Evolutionary conservation across 2,797 vertebrate species (phyloP).

Genomic region (Borostomias antarcticus): DNA sequence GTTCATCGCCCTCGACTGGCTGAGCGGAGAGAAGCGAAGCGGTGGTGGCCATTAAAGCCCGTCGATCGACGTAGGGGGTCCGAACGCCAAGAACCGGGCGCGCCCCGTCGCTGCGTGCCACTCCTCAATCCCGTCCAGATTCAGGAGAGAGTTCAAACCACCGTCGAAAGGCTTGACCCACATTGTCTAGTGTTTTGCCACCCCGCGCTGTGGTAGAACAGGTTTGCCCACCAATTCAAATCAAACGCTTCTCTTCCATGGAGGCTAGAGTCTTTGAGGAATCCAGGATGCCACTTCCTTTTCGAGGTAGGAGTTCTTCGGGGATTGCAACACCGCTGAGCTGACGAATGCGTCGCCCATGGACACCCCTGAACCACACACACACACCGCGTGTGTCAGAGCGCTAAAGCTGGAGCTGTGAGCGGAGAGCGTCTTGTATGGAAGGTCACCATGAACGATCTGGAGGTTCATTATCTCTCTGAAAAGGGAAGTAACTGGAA

Average conservation of each 20-base stretch:
- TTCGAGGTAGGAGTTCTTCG: conserved; percentile 10
- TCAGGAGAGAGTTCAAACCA: conserved; percentile 32
- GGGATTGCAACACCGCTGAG: conserved; percentile 25
- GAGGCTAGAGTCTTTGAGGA: conserved; percentile 42
- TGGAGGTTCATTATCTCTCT: conserved; percentile 10
- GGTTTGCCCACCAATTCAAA: conserved; percentile 45
- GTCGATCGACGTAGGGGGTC: conserved; percentile 30
- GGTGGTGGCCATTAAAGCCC: conserved; percentile 75
- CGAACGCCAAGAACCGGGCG: conserved; percentile 25
- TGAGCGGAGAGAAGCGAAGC: conserved; percentile 73
- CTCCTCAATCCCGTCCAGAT: conserved; percentile 20
- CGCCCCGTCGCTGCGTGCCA: conserved; percentile 30
- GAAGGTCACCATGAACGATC: neutral
- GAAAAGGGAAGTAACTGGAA: conserved; percentile 5
- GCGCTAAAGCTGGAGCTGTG: conserved; percentile 4
- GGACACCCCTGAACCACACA: conserved; percentile 28
- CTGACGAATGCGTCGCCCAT: conserved; percentile 36
- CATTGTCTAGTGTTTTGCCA: conserved; percentile 28
- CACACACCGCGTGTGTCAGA: conserved; percentile 3
- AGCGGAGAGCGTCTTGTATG: conserved; percentile 18
- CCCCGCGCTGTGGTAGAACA: conserved; percentile 44
- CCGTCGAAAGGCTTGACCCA: conserved; percentile 47
- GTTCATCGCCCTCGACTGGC: conserved; percentile 85
- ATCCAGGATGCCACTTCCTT: conserved; percentile 17
- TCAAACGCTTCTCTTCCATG: conserved; percentile 34